These are phyloP conservation scores for Camelus dromedarius DNA, from an alignment of 2,113 vertebrate genomes.

Conservation along the genomic window DNA sequence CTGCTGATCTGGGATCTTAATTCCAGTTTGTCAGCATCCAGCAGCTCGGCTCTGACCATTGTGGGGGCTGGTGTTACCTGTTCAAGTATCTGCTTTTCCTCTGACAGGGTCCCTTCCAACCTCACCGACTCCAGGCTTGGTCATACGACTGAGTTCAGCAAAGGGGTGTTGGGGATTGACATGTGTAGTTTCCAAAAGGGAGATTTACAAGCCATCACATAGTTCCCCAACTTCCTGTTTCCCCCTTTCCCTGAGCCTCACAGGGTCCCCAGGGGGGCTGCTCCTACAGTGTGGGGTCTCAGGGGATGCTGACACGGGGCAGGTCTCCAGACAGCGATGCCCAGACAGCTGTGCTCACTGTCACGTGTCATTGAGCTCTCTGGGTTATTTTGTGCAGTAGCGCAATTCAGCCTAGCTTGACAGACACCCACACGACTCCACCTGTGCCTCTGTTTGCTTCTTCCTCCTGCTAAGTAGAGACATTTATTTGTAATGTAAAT, in stretches of 20 bases:
- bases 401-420: background rate
- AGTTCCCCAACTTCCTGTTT: background rate
- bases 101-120: background rate
- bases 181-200: background rate
- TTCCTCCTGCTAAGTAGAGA: background rate
- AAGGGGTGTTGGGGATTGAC: background rate
- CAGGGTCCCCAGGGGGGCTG: background rate
- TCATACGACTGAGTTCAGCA: background rate
- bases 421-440: background rate
- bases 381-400: background rate
- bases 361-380: background rate
- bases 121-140: background rate
- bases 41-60: background rate
- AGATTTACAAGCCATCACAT: background rate
- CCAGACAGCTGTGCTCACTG: background rate
- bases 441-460: background rate
- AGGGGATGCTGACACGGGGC: fast-evolving
- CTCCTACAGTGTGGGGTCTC: background rate
- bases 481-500: conserved; percentile 22
- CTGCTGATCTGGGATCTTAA: background rate
- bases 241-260: background rate
- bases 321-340: background rate
- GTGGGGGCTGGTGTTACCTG: background rate
- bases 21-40: background rate
- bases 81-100: background rate